A percentile compares a stretch with the other conserved stretches of the same genome.
phyloP scores from a whole-genome alignment of 2,113 vertebrate species.

The Hemichromis elongatus region DNA sequence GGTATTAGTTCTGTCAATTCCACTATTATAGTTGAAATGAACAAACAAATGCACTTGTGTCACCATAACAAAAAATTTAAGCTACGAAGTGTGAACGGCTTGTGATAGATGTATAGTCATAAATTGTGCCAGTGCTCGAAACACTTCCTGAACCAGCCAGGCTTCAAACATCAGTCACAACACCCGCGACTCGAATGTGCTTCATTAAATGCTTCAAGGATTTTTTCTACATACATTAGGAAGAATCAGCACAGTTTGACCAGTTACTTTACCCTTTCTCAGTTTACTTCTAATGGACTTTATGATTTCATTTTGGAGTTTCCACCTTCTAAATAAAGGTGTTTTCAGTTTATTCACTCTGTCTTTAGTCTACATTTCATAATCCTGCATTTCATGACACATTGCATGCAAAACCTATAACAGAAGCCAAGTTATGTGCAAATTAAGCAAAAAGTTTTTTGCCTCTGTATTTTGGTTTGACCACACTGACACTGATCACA shows the following conservation, averaged over 20 bases:
- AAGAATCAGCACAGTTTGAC: background rate
- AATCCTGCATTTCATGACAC: background rate
- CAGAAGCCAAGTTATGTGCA: background rate
- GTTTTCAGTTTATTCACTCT: background rate
- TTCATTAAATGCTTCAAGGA: accelerated
- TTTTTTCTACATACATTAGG: background rate
- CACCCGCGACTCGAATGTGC: background rate
- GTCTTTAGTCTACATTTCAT: background rate
- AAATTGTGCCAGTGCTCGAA: background rate
- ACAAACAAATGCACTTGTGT: background rate
- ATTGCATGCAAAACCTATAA: background rate
- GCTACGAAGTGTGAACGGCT: accelerated
- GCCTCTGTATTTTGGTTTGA: background rate
- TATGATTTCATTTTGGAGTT: accelerated
- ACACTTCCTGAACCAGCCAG: background rate
- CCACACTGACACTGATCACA: background rate
- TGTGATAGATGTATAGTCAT: background rate
- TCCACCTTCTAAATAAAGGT: background rate
- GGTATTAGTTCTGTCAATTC: background rate
- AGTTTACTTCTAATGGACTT: background rate
- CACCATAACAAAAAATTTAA: background rate
- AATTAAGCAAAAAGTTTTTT: background rate
- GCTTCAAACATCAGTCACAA: accelerated
- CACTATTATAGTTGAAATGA: background rate
- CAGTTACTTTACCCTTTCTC: background rate